phyloP scores from a whole-genome alignment of 2,113 vertebrate genomes.

The Caloenas nicobarica region DNA sequence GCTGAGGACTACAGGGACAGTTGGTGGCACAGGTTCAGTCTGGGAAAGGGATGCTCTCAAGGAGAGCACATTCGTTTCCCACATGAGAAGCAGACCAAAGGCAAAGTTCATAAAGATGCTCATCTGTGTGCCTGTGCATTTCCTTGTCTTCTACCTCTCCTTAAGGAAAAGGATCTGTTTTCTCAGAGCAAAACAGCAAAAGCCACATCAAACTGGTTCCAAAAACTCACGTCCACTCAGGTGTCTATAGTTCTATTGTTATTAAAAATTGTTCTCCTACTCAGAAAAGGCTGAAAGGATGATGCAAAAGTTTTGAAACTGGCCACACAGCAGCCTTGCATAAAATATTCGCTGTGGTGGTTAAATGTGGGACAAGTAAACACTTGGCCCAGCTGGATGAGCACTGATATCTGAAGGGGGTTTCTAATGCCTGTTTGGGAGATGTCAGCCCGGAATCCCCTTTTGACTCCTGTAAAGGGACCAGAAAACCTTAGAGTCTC shows the following conservation, averaged over 20 bases:
- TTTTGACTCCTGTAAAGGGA: not conserved
- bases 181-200: not conserved
- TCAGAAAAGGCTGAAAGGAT: not conserved
- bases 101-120: not conserved
- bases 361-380: not conserved
- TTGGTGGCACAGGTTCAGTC: not conserved
- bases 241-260: not conserved
- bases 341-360: not conserved
- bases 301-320: not conserved
- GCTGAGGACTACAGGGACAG: not conserved
- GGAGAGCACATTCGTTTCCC: not conserved
- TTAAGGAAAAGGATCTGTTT: not conserved
- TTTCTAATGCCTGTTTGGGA: not conserved
- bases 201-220: not conserved
- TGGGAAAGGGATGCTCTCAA: not conserved
- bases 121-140: no score
- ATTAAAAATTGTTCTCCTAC: not conserved
- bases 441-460: not conserved
- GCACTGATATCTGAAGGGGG: not conserved
- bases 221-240: not conserved
- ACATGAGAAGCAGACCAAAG: not conserved
- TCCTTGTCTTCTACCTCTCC: not conserved
- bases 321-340: not conserved
- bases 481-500: not conserved
- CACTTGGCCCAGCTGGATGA: no score